These are phyloP conservation scores for Mustela lutreola DNA, from an alignment of 2,113 vertebrate genomes.

Conservation along the genomic window DNA sequence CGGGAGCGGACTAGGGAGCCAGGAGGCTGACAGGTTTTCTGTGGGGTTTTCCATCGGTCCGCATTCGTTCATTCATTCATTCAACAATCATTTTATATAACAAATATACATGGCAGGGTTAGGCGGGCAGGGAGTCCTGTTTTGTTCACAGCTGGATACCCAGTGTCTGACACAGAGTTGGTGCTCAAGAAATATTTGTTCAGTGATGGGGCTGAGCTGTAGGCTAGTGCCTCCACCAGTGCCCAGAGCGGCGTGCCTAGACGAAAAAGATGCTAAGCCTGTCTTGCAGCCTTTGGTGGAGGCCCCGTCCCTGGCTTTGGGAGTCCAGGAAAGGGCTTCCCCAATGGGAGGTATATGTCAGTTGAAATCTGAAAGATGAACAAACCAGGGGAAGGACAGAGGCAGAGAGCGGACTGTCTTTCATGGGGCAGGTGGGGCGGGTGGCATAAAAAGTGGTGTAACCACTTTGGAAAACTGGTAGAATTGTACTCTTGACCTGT, in stretches of 20 bases:
- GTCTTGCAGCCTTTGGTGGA: background rate
- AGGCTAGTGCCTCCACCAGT: background rate
- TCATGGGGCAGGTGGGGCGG: background rate
- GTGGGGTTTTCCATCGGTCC: background rate
- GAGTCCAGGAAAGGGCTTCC: background rate
- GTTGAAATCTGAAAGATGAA: background rate
- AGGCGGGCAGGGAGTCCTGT: background rate
- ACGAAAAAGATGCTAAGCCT: background rate
- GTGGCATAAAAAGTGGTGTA: background rate
- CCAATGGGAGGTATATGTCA: background rate
- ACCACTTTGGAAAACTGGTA: background rate
- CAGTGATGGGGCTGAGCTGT: background rate
- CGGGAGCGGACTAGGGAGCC: background rate
- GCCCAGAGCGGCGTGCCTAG: background rate
- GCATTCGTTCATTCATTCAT: constrained; percentile 18
- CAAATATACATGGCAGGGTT: background rate
- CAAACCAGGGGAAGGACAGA: background rate
- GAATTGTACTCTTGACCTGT: background rate
- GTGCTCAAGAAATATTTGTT: constrained; percentile 10
- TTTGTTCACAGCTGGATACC: background rate
- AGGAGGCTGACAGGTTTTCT: background rate
- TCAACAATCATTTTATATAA: constrained; percentile 36
- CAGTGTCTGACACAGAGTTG: background rate
- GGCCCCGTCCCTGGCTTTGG: background rate
- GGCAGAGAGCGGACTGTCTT: background rate